These are phyloP conservation scores for Sphaeramia orbicularis DNA, from an alignment of 2,797 vertebrate genomes.

Conservation along the genomic window DNA sequence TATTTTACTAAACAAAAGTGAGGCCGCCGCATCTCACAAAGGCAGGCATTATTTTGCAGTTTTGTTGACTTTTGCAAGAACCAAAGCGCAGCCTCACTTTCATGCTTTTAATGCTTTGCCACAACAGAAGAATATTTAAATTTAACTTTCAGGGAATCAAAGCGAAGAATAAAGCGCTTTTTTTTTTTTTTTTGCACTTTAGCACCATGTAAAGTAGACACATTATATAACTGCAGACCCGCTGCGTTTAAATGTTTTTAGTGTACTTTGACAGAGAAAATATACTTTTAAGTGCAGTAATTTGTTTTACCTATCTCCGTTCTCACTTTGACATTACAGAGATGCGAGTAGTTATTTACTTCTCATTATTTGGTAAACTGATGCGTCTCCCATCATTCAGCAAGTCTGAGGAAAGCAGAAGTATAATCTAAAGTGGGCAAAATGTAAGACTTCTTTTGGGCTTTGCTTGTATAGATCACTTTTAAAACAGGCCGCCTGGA, in stretches of 20 bases:
- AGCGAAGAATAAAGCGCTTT: neutral
- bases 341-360: neutral
- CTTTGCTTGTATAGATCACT: too few species aligned
- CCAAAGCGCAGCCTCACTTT: neutral
- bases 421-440: neutral
- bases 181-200: neutral
- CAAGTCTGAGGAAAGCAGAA: neutral
- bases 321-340: neutral
- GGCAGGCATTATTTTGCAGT: constrained; percentile 9
- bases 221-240: neutral
- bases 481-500: too few species aligned
- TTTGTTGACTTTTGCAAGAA: constrained; percentile 3
- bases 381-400: neutral
- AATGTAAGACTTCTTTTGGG: neutral
- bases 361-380: neutral
- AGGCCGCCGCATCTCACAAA: constrained; percentile 1
- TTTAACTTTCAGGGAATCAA: neutral
- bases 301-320: neutral
- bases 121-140: constrained; percentile 10
- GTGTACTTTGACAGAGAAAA: too few species aligned
- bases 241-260: neutral
- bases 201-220: neutral
- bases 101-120: constrained; percentile 7
- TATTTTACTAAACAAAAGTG: constrained; percentile 19
- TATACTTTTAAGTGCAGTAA: neutral